Base-by-base conservation (phyloP, 2,888 invertebrate species). In the Epinotia ramella region DNA sequence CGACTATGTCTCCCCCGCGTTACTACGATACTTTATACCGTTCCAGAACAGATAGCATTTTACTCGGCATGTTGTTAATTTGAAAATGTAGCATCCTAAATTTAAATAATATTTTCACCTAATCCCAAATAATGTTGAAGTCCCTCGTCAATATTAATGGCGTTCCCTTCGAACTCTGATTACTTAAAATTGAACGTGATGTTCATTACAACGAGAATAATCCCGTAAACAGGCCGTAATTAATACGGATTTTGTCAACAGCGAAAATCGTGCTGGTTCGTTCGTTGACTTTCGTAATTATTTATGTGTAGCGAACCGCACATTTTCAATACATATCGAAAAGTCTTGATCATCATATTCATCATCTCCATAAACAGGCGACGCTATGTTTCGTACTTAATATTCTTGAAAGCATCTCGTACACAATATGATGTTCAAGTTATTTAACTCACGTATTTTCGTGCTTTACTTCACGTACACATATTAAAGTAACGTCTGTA, bases 101-200 rank as follows among this genome's bases (percentile, higher is more conserved):
- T 59, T 73, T 65, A 18, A 73, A 57, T 65, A 44, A 57, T 65
- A 44, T 46, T 53, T 40, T 60, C 49, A 24, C 49, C 59, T 18
- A 44, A 24, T 70, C 24, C 67, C 44, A 44, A 59, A 64, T 67
- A 76, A 62, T 77, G 73, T 73, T 85, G 83, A 85, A 86, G 78
- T 81, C 78, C 77, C 77, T 80, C 79, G 79, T 84, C 82, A 86
- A 83, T 85, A 85, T 87, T 85, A 83, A 87, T 83, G 83, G 79
- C 80, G 77, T 75, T 81, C 81, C 84, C 86, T 85, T 85, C 84
- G 81, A 84, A 84, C 82, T 86, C 83, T 86, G 84, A 85, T 87
- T 88, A 86, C 82, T 80, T 82, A 84, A 82, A 81, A 79, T 74
- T 62, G 81, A 79, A 85, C 88, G 87, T 87, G 88, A 83, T 80